Evolutionary conservation across 2,113 vertebrate genomes (phyloP).

Genomic region (Podilymbus podiceps): DNA sequence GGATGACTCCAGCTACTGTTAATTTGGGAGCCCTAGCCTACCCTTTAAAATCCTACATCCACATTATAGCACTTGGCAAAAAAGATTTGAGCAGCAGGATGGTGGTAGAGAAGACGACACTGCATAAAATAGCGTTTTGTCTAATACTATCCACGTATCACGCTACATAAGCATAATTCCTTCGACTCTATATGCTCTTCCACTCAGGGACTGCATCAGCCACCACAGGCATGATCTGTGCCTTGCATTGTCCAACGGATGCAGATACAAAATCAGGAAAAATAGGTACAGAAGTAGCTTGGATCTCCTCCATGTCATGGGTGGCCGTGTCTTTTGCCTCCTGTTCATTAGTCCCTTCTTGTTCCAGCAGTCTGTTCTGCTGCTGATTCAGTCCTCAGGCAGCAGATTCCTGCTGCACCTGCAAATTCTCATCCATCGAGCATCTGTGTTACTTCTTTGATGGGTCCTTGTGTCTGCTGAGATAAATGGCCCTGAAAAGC

Average conservation of each 20-base stretch:
- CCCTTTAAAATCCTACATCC: not conserved
- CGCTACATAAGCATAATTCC: not conserved
- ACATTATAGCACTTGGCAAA: not conserved
- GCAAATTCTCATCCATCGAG: slow-evolving; percentile 20
- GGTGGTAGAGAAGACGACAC: not conserved
- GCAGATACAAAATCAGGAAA: not conserved
- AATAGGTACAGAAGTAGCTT: not conserved
- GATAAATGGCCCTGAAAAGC: slow-evolving; percentile 53
- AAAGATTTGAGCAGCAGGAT: not conserved
- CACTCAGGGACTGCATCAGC: not conserved
- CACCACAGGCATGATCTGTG: not conserved
- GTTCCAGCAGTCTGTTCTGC: slow-evolving; percentile 12
- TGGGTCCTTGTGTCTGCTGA: slow-evolving; percentile 42
- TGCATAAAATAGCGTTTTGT: not conserved
- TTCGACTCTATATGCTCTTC: not conserved
- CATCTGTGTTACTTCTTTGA: not conserved
- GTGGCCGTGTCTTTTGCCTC: not conserved
- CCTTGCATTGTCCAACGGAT: not conserved
- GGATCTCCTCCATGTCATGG: not conserved
- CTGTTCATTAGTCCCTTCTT: not conserved
- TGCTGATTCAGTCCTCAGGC: slow-evolving; percentile 7
- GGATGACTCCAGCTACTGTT: not conserved
- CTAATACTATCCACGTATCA: not conserved
- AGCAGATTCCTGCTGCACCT: slow-evolving; percentile 44
- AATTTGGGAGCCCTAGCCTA: not conserved